A percentile compares a stretch with the other conserved stretches of the same genome.
phyloP scores from a whole-genome alignment of 2,113 vertebrate genomes.

The Tympanuchus pallidicinctus region DNA sequence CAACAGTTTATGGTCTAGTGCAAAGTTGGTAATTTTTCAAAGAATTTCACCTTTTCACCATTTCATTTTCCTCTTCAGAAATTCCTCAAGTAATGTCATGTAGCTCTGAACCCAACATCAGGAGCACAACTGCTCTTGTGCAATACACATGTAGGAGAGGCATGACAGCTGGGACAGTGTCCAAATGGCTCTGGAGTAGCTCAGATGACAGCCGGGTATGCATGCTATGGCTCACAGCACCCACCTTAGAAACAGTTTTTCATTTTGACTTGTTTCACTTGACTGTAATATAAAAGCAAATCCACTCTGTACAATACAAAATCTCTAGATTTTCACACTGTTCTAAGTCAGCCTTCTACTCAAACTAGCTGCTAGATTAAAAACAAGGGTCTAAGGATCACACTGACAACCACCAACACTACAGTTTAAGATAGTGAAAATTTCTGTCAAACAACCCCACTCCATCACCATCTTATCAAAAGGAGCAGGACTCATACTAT shows the following conservation, averaged over 20 bases:
- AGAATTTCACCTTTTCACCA: background rate
- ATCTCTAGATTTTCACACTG: background rate
- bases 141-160: background rate
- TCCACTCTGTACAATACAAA: background rate
- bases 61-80: background rate
- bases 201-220: accelerated
- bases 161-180: background rate
- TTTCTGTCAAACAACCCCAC: background rate
- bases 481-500: background rate
- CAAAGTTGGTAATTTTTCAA: background rate
- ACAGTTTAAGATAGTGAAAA: background rate
- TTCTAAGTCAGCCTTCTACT: background rate
- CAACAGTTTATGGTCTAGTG: background rate
- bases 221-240: accelerated
- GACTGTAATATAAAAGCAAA: accelerated
- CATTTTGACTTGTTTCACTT: background rate
- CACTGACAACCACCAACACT: background rate
- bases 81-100: background rate
- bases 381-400: background rate
- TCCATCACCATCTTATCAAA: background rate
- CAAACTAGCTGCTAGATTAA: background rate
- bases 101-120: background rate
- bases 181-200: background rate
- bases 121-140: background rate
- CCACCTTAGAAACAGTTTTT: background rate